phyloP scores from a whole-genome alignment of 2,797 vertebrate genomes.

The Macroramphosus scolopax region DNA sequence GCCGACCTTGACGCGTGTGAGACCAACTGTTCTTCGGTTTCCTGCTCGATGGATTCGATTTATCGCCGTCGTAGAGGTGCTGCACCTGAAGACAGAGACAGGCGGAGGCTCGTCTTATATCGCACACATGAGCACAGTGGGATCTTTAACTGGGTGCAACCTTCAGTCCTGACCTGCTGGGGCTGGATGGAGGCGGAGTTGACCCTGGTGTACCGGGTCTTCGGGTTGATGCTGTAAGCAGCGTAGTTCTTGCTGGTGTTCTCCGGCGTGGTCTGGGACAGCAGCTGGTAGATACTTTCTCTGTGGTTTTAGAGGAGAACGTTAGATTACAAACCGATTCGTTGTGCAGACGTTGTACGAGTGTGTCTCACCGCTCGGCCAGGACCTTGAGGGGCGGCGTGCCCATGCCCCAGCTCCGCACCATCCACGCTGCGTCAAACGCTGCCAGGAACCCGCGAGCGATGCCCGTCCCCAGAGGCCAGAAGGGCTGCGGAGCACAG shows the following conservation, averaged over 20 bases:
- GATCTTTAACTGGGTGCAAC: no score
- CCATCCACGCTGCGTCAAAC: conserved; percentile 93
- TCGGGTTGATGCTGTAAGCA: conserved; percentile 86
- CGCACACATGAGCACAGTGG: no score
- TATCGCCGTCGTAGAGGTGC: conserved; percentile 72
- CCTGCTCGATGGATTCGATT: conserved; percentile 28
- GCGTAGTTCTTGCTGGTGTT: conserved; percentile 88
- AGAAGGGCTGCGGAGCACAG: conserved; percentile 85
- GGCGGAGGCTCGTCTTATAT: no score
- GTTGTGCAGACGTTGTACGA: no score
- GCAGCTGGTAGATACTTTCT: conserved; percentile 89
- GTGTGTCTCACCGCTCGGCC: conserved; percentile 84
- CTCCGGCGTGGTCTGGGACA: conserved; percentile 92
- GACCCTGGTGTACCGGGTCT: conserved; percentile 87
- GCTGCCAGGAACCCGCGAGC: conserved; percentile 90
- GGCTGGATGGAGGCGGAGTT: conserved; percentile 83
- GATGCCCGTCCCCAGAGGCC: conserved; percentile 92
- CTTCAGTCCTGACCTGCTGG: conserved; percentile 79
- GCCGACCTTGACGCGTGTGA: conserved; percentile 63
- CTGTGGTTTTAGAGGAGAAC: conserved; percentile 57
- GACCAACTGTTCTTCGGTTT: conserved; percentile 43
- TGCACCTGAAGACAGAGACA: conserved; percentile 76
- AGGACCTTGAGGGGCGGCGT: conserved; percentile 79
- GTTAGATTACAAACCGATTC: no score
- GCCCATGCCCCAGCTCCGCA: conserved; percentile 86